phyloP scores from a whole-genome alignment of 2,888 invertebrate species.

The Ptilodon capucinus region DNA sequence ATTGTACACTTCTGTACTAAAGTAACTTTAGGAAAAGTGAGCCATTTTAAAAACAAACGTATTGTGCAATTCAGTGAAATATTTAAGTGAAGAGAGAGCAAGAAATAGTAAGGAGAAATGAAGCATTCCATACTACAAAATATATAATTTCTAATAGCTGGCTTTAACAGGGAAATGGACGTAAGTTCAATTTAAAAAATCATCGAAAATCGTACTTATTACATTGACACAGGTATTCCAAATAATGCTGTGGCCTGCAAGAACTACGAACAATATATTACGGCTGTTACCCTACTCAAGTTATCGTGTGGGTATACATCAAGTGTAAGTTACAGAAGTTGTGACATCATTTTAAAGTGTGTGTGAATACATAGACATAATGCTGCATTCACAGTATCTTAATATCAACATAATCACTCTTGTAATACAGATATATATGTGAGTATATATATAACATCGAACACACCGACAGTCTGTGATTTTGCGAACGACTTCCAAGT shows the following conservation, averaged over 20 bases:
- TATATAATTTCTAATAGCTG: constrained; percentile 77
- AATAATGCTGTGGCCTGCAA: constrained; percentile 52
- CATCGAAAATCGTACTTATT: constrained; percentile 50
- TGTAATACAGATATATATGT: constrained; percentile 38
- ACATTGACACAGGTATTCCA: constrained; percentile 42
- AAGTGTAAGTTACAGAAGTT: constrained; percentile 52
- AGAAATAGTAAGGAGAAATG: constrained; percentile 78
- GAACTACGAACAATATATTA: constrained; percentile 46
- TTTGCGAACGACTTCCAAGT: constrained; percentile 42
- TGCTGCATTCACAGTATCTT: constrained; percentile 46
- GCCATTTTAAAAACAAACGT: constrained; percentile 81
- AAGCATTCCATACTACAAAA: constrained; percentile 82
- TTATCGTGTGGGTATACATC: constrained; percentile 46
- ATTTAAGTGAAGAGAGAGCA: constrained; percentile 76
- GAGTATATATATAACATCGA: constrained; percentile 51
- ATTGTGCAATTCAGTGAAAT: constrained; percentile 80
- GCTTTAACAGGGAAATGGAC: constrained; percentile 83
- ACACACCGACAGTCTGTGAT: constrained; percentile 58
- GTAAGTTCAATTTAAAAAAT: constrained; percentile 57
- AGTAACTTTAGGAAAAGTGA: constrained; percentile 78
- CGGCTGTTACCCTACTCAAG: constrained; percentile 41
- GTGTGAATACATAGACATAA: constrained; percentile 41
- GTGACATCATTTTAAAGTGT: constrained; percentile 47
- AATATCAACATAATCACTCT: constrained; percentile 32
- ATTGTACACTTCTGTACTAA: constrained; percentile 57